Evolutionary conservation across 1,140 invertebrate species (phyloP).

Genomic region (Lucilia cuprina): DNA sequence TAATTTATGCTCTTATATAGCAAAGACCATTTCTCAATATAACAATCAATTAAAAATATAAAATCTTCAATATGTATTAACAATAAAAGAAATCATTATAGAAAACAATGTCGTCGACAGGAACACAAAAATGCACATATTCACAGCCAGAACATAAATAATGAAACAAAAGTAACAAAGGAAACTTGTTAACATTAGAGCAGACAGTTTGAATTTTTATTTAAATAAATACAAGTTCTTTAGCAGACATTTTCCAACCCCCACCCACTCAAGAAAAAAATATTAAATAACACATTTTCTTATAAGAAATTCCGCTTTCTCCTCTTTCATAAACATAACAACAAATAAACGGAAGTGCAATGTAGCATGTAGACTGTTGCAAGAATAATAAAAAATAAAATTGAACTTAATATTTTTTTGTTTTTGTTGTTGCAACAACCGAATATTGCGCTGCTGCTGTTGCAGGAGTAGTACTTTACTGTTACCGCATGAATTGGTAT

Average conservation of each 20-base stretch:
- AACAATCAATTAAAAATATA: too few species aligned
- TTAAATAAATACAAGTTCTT: background rate
- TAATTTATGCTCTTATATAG: too few species aligned
- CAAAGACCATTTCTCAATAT: too few species aligned
- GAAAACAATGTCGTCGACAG: background rate
- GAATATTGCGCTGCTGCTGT: background rate
- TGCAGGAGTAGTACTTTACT: background rate
- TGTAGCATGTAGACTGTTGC: background rate
- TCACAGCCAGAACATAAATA: too few species aligned
- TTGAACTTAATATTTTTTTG: background rate
- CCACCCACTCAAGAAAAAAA: background rate
- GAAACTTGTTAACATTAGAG: background rate
- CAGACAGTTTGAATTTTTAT: background rate
- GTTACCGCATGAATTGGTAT: background rate
- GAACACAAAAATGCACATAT: background rate
- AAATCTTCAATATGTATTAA: too few species aligned
- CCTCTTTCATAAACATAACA: background rate
- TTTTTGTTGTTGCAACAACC: background rate
- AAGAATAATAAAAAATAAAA: background rate
- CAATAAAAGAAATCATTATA: too few species aligned
- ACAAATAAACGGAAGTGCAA: conserved; percentile 5
- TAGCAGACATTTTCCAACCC: background rate
- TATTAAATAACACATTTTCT: background rate
- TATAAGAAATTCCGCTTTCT: background rate
- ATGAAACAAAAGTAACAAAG: background rate